Evolutionary conservation across 2,797 vertebrate species (phyloP).

Genomic region (Chelon labrosus): DNA sequence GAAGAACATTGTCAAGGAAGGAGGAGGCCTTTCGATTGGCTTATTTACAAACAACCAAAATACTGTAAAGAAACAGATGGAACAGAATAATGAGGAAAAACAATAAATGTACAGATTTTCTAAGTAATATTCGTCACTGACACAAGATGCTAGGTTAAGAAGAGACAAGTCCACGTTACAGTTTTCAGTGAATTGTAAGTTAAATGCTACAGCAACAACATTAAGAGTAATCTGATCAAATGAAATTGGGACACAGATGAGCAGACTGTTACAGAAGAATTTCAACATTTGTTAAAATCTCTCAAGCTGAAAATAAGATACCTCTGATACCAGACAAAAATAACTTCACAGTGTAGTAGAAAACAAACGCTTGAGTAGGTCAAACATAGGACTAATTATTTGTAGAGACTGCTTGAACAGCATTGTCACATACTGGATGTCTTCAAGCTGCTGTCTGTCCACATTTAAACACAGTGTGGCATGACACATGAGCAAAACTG

Average conservation of each 20-base stretch:
- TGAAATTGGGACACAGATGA: conserved; percentile 34
- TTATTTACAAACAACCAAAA: conserved; percentile 77
- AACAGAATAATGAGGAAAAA: conserved; percentile 33
- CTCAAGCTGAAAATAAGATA: conserved; percentile 57
- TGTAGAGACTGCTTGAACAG: conserved; percentile 52
- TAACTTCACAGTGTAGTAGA: conserved; percentile 78
- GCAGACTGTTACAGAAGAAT: conserved; percentile 26
- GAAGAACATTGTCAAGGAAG: conserved; percentile 66
- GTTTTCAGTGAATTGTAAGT: conserved; percentile 60
- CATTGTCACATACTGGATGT: conserved; percentile 53
- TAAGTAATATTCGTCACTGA: conserved; percentile 63
- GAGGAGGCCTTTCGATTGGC: conserved; percentile 67
- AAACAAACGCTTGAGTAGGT: conserved; percentile 58
- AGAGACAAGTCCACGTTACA: conserved; percentile 67
- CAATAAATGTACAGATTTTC: conserved; percentile 44
- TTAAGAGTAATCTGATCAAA: conserved; percentile 54
- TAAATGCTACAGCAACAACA: conserved; percentile 68
- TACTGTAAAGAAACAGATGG: conserved; percentile 63
- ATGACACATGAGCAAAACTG: conserved; percentile 39
- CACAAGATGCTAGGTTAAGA: conserved; percentile 67
- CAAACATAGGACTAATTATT: conserved; percentile 31
- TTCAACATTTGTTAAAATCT: conserved; percentile 32
- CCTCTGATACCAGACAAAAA: conserved; percentile 67
- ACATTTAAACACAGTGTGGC: conserved; percentile 37
- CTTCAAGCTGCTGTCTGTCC: conserved; percentile 53